Evolutionary conservation across 2,113 vertebrate species (phyloP), one percentile per base, ranked within the genome.

Genomic region (Climacteris rufus): DNA sequence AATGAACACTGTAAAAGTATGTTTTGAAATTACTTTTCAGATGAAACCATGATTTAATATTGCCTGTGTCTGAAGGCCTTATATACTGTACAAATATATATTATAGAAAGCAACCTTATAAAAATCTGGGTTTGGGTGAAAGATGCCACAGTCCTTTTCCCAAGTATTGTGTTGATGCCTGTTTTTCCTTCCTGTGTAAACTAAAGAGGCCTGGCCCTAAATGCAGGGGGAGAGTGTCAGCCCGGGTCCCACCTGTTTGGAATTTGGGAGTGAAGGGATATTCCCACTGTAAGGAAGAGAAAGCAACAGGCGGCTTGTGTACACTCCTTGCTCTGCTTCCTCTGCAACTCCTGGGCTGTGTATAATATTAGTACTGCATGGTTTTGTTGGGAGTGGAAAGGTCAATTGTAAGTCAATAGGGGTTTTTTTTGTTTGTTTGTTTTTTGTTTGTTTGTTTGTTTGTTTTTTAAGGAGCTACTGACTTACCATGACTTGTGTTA

Each of bases 321-420:
- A 21, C 17, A 10, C 17, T 53, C 50, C 81, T 40, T 50, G 28
- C 33, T 78, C 44, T 64, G 42, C 65, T 61, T 33, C 68, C 76
- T 66, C 85, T 60, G 40, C 4, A 2, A 30, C 80, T 77, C 83
- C 78, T 59, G 78, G 22, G 54, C 75, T 82, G 40, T 64, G 87
- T 13, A 18, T 44, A 88, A 61, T 74, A 57, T 61, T 53, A 76
- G 28, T 3, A 33, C 74, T 15, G 33, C 31, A 0, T 90, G 76
- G 57, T 87, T 96, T 86, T 88, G 27, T 59, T 68, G 92, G 76
- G 83, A 89, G 83, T 69, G 90, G 92, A 78, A 96, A 96, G 94
- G 94, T 96, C 94, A 97, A 7, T 30, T 94, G 88, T 83, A 94
- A 96, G 93, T 88, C 83, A 95, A 70, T 74, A 79, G 61, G n/a